These are phyloP conservation scores for Melanotaenia trifasciata DNA, from an alignment of 2,797 vertebrate species.

Conservation along the genomic window DNA sequence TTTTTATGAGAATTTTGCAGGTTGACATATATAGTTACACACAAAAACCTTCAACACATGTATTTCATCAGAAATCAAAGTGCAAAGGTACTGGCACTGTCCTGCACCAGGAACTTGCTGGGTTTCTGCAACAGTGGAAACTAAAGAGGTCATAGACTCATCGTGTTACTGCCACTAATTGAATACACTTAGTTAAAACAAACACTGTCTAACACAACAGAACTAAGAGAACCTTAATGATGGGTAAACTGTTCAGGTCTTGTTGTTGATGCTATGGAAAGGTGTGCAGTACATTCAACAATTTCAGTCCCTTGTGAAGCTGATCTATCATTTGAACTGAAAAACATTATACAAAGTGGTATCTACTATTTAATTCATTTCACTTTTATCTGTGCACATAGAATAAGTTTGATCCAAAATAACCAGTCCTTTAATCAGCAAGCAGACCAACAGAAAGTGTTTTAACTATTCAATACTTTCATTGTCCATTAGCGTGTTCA, in stretches of 20 bases:
- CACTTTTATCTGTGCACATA: not conserved
- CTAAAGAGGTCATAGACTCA: constrained; percentile 1
- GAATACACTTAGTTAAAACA: not conserved
- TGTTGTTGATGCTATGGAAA: not conserved
- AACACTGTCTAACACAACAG: not conserved
- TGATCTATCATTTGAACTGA: not conserved
- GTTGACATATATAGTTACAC: not conserved
- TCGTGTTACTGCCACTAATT: not conserved
- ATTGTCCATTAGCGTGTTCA: not conserved
- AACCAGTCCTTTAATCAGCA: not conserved
- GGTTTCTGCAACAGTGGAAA: constrained; percentile 22
- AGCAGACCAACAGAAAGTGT: not conserved
- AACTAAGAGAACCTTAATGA: not conserved
- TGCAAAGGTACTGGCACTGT: constrained; percentile 37
- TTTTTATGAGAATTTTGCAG: constrained; percentile 1
- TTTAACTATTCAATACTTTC: not conserved
- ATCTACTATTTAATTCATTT: not conserved
- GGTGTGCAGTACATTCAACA: not conserved
- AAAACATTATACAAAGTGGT: not conserved
- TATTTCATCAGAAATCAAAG: constrained; percentile 59
- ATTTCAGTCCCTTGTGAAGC: not conserved
- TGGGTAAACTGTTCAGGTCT: not conserved
- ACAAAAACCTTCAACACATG: constrained; percentile 24
- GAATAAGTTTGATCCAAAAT: constrained; percentile 5
- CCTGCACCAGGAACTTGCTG: constrained; percentile 36